Evolutionary conservation across 2,888 invertebrate species (phyloP).

Genomic region (Opisthograptis luteolata): DNA sequence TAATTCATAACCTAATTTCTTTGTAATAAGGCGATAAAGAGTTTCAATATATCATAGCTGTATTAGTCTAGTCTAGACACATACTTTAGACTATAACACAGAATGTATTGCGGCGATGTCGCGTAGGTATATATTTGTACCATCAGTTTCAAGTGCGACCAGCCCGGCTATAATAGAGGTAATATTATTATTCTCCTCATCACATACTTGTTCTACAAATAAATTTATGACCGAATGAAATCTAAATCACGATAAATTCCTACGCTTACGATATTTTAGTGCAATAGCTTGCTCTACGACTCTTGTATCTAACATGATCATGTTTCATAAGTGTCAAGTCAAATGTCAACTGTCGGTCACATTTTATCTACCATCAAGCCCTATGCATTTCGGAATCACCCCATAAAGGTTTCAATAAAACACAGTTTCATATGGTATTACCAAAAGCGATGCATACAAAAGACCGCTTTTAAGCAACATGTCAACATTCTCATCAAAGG

Average conservation of each 20-base stretch:
- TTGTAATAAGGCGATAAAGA: too few species aligned
- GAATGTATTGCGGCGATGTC: too few species aligned
- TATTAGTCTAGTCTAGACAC: background rate
- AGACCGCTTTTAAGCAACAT: slow-evolving; percentile 34
- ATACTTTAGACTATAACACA: slow-evolving; percentile 6
- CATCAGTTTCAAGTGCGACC: too few species aligned
- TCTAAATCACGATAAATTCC: slow-evolving; percentile 9
- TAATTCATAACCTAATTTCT: too few species aligned
- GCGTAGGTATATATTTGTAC: too few species aligned
- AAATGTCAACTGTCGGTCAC: slow-evolving; percentile 26
- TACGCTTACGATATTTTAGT: slow-evolving; percentile 12
- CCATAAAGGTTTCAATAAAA: slow-evolving; percentile 29
- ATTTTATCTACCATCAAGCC: slow-evolving; percentile 23
- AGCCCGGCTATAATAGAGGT: too few species aligned
- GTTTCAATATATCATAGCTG: too few species aligned
- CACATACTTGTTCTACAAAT: slow-evolving; percentile 3
- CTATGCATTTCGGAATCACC: slow-evolving; percentile 19
- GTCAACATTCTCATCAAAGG: slow-evolving; percentile 38
- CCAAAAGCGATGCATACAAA: slow-evolving; percentile 34
- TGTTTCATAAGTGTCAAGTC: slow-evolving; percentile 26
- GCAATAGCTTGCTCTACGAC: slow-evolving; percentile 11
- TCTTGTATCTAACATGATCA: slow-evolving; percentile 19
- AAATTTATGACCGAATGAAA: slow-evolving; percentile 1
- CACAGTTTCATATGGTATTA: slow-evolving; percentile 34
- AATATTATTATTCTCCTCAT: slow-evolving; percentile 8